These are phyloP conservation scores for Helicoverpa armigera DNA, from an alignment of 1,140 invertebrate species.

Conservation along the genomic window DNA sequence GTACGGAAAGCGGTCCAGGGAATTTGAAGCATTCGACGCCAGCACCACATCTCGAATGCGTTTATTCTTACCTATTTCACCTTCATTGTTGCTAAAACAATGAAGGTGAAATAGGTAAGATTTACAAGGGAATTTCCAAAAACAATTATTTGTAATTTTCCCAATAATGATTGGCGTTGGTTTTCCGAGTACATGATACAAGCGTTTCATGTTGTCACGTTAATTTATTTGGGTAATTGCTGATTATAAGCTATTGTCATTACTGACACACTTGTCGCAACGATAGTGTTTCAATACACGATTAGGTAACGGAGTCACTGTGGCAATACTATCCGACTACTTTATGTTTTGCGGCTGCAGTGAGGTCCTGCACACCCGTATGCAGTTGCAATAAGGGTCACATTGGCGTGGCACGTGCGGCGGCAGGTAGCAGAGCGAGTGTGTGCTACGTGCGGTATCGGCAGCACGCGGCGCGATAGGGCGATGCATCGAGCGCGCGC, in stretches of 20 bases:
- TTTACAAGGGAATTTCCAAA: no score
- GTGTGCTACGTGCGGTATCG: slow-evolving; percentile 63
- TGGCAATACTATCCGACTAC: slow-evolving; percentile 51
- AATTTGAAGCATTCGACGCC: no score
- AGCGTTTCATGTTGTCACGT: slow-evolving; percentile 13
- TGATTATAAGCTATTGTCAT: slow-evolving; percentile 22
- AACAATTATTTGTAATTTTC: background rate
- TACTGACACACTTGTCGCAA: slow-evolving; percentile 58
- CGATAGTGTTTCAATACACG: slow-evolving; percentile 61
- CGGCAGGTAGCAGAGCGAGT: background rate
- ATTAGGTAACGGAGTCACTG: slow-evolving; percentile 74
- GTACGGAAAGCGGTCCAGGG: no score
- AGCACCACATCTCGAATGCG: no score
- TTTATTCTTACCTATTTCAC: no score
- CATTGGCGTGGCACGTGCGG: background rate
- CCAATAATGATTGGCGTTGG: background rate
- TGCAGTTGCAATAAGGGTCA: slow-evolving; percentile 15
- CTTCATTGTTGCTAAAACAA: no score
- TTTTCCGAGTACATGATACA: slow-evolving; percentile 1
- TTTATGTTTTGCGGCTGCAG: background rate
- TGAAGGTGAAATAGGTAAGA: no score
- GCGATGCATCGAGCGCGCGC: background rate
- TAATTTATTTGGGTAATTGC: slow-evolving; percentile 29
- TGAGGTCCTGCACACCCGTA: background rate
- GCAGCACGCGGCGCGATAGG: slow-evolving; percentile 53